Conservation (phyloP, 2,113 vertebrate genomes). For the Pheucticus melanocephalus region DNA sequence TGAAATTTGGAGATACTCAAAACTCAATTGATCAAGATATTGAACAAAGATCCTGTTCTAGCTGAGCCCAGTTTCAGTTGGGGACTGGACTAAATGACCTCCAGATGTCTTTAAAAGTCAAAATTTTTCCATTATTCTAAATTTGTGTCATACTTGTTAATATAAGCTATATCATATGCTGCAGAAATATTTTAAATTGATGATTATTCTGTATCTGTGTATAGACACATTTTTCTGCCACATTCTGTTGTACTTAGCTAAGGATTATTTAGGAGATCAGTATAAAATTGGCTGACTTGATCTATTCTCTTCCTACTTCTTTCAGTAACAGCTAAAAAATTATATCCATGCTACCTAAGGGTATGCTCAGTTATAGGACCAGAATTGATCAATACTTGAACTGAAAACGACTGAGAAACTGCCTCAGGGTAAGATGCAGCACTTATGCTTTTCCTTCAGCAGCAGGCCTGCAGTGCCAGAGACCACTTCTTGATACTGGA, state of each 20-base stretch:
- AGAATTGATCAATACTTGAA: neutral
- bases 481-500: neutral
- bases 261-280: neutral
- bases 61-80: neutral
- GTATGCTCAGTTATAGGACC: neutral
- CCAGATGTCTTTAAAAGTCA: neutral
- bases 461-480: neutral
- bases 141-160: neutral
- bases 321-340: neutral
- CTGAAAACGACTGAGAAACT: neutral
- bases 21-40: neutral
- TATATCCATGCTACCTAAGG: neutral
- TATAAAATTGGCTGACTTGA: neutral
- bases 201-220: neutral
- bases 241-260: neutral
- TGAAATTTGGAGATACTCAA: neutral
- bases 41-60: neutral
- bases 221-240: neutral
- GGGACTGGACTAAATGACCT: neutral
- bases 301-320: neutral
- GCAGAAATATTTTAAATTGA: neutral
- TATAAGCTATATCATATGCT: neutral
- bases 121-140: neutral
- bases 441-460: neutral
- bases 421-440: neutral